Conservation (phyloP, 2,113 vertebrate genomes). For the Trinectes maculatus region DNA sequence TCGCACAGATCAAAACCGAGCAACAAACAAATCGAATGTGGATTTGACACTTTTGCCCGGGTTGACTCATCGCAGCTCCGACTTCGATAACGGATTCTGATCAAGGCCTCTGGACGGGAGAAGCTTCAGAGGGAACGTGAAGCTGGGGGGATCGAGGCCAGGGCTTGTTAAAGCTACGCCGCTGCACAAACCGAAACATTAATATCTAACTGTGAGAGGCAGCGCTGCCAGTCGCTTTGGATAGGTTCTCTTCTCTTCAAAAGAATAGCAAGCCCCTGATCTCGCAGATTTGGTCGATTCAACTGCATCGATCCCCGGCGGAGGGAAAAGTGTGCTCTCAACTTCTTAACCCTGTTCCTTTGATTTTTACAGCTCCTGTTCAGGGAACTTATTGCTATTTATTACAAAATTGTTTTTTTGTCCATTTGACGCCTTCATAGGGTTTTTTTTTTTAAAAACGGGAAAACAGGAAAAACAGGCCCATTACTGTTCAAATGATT, state of each 20-base stretch:
- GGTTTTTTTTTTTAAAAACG: constrained; percentile 59
- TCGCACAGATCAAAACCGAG: constrained; percentile 66
- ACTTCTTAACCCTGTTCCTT: constrained; percentile 67
- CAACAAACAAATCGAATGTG: constrained; percentile 81
- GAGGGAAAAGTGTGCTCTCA: constrained; percentile 52
- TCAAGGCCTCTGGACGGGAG: constrained; percentile 67
- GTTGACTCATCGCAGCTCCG: constrained; percentile 69
- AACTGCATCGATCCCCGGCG: constrained; percentile 67
- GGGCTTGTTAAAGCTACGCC: constrained; percentile 70
- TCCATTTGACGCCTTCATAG: constrained; percentile 56
- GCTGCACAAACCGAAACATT: constrained; percentile 73
- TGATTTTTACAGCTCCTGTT: constrained; percentile 63
- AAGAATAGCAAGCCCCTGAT: constrained; percentile 78
- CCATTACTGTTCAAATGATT: constrained; percentile 76
- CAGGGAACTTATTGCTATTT: constrained; percentile 56
- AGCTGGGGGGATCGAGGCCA: constrained; percentile 65
- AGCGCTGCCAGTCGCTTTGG: constrained; percentile 69
- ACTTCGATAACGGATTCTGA: constrained; percentile 77
- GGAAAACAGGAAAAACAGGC: constrained; percentile 45
- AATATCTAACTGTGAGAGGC: constrained; percentile 76
- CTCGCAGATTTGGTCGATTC: constrained; percentile 76
- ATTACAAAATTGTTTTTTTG: constrained; percentile 46
- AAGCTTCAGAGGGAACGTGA: constrained; percentile 67
- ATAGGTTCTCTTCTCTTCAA: constrained; percentile 80
- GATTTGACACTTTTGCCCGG: constrained; percentile 71